Evolutionary conservation across 2,888 invertebrate genomes (phyloP).

Genomic region (Nephrotoma appendiculata): DNA sequence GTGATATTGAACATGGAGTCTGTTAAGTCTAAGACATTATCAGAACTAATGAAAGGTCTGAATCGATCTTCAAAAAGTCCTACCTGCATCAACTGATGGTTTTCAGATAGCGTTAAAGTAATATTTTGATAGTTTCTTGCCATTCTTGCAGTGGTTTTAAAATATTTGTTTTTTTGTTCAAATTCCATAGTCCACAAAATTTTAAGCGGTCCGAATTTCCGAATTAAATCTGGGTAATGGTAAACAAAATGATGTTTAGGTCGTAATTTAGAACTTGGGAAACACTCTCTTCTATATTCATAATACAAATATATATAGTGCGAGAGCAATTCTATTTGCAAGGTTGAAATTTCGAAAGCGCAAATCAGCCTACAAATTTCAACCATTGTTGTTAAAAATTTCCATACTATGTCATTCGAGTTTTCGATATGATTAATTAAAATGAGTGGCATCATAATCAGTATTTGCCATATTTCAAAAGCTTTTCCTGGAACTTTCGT

Average conservation of each 20-base stretch:
- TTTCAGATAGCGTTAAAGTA: neutral
- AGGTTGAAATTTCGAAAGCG: neutral
- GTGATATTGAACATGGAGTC: too few relatives aligned
- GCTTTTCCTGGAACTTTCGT: slow-evolving; percentile 5
- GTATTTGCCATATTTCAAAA: neutral
- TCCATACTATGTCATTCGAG: too few relatives aligned
- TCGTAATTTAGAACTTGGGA: neutral
- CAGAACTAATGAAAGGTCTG: neutral
- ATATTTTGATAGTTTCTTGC: neutral
- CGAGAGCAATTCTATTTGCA: neutral
- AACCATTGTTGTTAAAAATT: too few relatives aligned
- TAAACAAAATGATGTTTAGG: neutral
- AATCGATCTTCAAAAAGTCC: neutral
- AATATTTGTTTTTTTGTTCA: neutral
- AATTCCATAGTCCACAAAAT: neutral
- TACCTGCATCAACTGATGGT: neutral
- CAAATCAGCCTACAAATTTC: too few relatives aligned
- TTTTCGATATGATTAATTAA: too few relatives aligned
- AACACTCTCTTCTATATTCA: neutral
- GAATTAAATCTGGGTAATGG: neutral
- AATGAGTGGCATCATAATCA: neutral
- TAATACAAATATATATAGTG: neutral
- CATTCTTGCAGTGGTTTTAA: neutral
- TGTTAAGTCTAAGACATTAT: too few relatives aligned
- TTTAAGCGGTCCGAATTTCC: too few relatives aligned